Conservation (phyloP, 1,140 invertebrate species). For the Heliconius himera region DNA sequence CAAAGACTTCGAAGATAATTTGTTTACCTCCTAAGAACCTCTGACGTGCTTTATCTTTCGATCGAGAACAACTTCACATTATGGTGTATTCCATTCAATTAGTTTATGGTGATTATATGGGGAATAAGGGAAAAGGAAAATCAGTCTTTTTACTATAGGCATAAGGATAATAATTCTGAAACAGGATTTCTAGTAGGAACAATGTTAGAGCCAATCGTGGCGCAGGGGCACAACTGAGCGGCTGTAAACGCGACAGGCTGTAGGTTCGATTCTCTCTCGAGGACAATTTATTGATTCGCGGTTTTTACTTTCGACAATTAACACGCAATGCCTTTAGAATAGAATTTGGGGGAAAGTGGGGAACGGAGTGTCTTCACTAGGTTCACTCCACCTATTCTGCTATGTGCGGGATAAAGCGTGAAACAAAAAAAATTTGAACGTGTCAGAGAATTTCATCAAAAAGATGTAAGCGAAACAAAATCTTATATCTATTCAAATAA, state of each 20-base stretch:
- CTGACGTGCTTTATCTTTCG: slow-evolving; percentile 37
- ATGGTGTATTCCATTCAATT: slow-evolving; percentile 40
- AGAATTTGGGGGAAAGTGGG: too few relatives aligned
- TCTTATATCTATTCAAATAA: neutral
- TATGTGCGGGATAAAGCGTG: too few relatives aligned
- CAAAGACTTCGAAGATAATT: slow-evolving; percentile 39
- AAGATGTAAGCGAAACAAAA: neutral
- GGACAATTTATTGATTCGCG: too few relatives aligned
- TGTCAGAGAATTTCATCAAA: neutral
- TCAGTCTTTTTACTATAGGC: neutral
- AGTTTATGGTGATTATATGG: slow-evolving; percentile 22
- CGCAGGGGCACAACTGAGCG: too few relatives aligned
- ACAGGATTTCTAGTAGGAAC: neutral
- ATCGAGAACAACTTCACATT: slow-evolving; percentile 35
- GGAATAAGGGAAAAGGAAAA: neutral
- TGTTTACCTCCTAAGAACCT: slow-evolving; percentile 28
- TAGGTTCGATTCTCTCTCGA: too few relatives aligned
- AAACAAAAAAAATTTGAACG: neutral
- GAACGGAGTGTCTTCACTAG: too few relatives aligned
- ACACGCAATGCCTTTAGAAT: too few relatives aligned
- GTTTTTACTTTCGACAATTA: too few relatives aligned
- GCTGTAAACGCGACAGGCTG: too few relatives aligned
- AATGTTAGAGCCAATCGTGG: neutral
- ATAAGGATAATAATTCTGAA: neutral
- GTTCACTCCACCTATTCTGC: too few relatives aligned